Conservation (phyloP, 2,113 vertebrate genomes). For the Marcusenius ussheri region DNA sequence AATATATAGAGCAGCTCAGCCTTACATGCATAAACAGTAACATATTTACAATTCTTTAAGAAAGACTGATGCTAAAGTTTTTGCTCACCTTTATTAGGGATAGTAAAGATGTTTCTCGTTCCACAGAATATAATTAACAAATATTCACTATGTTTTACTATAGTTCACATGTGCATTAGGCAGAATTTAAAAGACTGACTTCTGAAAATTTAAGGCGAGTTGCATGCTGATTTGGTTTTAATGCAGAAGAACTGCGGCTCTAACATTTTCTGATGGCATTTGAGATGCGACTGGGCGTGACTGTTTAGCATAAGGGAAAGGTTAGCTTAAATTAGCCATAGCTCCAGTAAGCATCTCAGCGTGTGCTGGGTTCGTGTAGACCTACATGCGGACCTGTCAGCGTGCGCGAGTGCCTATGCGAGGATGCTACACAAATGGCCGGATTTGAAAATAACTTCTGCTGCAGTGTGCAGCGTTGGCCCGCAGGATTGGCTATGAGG, state of each 20-base stretch:
- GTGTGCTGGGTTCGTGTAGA: not conserved
- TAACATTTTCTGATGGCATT: not conserved
- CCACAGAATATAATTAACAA: not conserved
- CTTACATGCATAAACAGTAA: not conserved
- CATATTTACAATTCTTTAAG: not conserved
- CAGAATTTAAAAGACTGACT: not conserved
- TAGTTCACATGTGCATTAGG: not conserved
- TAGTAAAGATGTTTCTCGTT: not conserved
- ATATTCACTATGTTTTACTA: not conserved
- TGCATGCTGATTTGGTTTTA: not conserved
- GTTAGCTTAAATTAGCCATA: not conserved
- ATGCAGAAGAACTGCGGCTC: not conserved
- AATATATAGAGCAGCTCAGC: not conserved
- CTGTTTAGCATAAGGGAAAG: slow-evolving; percentile 3
- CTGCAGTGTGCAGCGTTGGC: not conserved
- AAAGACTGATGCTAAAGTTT: not conserved
- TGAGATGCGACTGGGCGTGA: not conserved
- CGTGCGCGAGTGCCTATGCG: not conserved
- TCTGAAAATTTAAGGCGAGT: not conserved
- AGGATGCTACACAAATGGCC: not conserved
- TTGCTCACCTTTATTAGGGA: not conserved
- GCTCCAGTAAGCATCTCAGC: not conserved
- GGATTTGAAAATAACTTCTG: not conserved
- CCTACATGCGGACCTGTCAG: not conserved
- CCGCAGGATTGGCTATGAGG: not conserved